Evolutionary conservation across 2,113 vertebrate species (phyloP).

Genomic region (Bucco capensis): DNA sequence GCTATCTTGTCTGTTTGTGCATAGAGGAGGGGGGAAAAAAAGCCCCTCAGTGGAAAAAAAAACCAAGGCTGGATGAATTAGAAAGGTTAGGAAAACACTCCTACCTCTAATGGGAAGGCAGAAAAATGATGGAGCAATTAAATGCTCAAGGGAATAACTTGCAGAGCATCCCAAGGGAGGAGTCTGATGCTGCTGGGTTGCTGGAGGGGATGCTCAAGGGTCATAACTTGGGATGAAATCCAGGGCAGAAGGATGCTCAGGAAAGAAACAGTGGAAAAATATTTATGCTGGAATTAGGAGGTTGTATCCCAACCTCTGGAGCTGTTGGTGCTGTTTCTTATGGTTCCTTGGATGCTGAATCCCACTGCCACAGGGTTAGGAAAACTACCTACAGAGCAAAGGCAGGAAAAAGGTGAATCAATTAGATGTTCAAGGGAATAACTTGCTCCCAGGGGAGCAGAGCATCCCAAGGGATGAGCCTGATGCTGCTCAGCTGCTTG

Average conservation of each 20-base stretch:
- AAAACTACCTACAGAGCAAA: too few species aligned
- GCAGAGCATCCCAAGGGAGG: not conserved
- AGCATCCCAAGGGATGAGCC: too few species aligned
- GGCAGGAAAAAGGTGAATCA: too few species aligned
- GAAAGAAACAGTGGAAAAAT: not conserved
- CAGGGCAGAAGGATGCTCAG: accelerated
- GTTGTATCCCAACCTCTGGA: not conserved
- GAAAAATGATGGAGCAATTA: not conserved
- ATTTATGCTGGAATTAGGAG: accelerated
- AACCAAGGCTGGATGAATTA: not conserved
- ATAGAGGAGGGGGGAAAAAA: not conserved
- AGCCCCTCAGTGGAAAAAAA: not conserved
- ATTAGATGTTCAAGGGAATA: too few species aligned
- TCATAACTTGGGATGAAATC: not conserved
- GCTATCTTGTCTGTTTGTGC: not conserved
- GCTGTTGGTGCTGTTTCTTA: not conserved
- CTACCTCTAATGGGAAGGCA: not conserved
- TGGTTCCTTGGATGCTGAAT: accelerated
- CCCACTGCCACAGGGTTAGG: not conserved
- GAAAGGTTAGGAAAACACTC: not conserved
- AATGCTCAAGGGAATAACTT: not conserved
- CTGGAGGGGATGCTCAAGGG: too few species aligned
- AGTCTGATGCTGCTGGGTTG: not conserved
- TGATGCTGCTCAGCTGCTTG: too few species aligned
- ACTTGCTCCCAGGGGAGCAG: too few species aligned